Percentiles rank a stretch among this genome's conserved stretches.
Conservation (phyloP, 1,140 invertebrate genomes). For the Ceratosolen fusciceps region DNA sequence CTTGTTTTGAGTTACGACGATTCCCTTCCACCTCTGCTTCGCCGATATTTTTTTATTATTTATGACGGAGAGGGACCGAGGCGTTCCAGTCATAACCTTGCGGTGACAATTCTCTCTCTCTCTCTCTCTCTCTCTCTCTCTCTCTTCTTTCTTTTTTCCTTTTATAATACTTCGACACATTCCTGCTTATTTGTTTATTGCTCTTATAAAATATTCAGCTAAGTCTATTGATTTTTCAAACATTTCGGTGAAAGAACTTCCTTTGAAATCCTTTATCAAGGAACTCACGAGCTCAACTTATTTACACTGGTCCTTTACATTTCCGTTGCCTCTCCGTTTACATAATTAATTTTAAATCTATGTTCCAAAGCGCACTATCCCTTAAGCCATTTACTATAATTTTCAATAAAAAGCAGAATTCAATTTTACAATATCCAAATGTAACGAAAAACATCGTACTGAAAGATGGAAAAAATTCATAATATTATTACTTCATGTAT, state of each 20-base stretch:
- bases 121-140: too few species aligned
- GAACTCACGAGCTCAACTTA: not conserved
- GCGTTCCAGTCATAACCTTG: too few species aligned
- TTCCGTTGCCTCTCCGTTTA: not conserved
- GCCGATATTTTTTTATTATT: conserved; percentile 27
- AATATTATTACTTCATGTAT: not conserved
- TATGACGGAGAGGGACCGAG: not conserved
- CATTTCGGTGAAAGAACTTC: not conserved
- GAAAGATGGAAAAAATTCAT: not conserved
- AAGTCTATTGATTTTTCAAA: not conserved
- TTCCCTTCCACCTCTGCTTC: not conserved
- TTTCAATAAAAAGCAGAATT: too few species aligned
- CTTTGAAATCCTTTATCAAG: not conserved
- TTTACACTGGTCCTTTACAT: too few species aligned
- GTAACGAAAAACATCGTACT: not conserved
- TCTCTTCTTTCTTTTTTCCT: too few species aligned
- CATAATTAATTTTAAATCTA: not conserved
- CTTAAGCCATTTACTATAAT: too few species aligned
- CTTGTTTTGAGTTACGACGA: conserved; percentile 29
- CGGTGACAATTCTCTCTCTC: too few species aligned
- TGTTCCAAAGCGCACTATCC: not conserved
- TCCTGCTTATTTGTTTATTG: not conserved
- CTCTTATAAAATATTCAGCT: not conserved
- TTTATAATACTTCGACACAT: not conserved
- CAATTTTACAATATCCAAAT: too few species aligned